phyloP scores from a whole-genome alignment of 2,888 invertebrate species.

The Cecidostiba fungosa region DNA sequence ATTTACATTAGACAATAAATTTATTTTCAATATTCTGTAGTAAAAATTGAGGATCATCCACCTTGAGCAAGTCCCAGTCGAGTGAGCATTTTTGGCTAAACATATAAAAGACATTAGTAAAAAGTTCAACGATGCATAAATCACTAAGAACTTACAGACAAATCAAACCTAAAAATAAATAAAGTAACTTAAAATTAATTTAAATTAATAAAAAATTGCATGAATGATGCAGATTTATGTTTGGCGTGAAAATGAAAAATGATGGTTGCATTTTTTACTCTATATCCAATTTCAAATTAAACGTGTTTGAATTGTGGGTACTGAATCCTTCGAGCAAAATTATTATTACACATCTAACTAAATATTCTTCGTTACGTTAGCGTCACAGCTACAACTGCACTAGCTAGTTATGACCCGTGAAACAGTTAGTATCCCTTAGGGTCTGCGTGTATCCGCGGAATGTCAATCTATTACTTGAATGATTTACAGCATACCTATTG shows the following conservation, averaged over 20 bases:
- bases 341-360: too few species aligned
- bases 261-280: not conserved
- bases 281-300: not conserved
- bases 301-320: not conserved
- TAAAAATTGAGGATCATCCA: slow-evolving; percentile 52
- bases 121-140: not conserved
- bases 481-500: not conserved
- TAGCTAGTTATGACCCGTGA: not conserved
- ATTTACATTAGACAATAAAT: slow-evolving; percentile 51
- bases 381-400: too few species aligned
- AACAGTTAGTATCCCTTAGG: not conserved
- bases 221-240: not conserved
- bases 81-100: slow-evolving; percentile 54
- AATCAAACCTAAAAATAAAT: slow-evolving; percentile 10
- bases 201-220: not conserved
- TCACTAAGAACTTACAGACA: not conserved
- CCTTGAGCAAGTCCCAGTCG: slow-evolving; percentile 56
- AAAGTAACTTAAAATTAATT: not conserved
- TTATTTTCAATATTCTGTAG: slow-evolving; percentile 38
- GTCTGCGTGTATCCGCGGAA: not conserved
- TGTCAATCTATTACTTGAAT: not conserved
- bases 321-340: too few species aligned
- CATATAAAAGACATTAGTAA: slow-evolving; percentile 37
- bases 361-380: not conserved
- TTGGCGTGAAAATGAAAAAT: not conserved